Conservation (phyloP, 2,113 vertebrate genomes). For the Oncorhynchus clarkii region DNA sequence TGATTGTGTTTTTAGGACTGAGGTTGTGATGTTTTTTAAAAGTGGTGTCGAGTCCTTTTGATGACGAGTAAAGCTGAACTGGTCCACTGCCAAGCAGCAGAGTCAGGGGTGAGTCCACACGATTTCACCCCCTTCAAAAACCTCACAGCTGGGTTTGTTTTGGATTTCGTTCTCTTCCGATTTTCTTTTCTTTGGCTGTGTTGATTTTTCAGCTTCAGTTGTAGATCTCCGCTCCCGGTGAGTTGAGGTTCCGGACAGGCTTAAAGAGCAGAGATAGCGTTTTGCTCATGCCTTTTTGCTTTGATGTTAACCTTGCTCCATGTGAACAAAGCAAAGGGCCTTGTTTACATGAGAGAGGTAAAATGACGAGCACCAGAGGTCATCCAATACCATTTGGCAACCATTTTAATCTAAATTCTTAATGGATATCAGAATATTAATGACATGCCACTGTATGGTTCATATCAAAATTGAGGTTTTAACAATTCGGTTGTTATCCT, state of each 20-base stretch:
- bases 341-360: slow-evolving; percentile 57
- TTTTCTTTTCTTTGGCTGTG: slow-evolving; percentile 38
- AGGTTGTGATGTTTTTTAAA: slow-evolving; percentile 78
- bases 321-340: slow-evolving; percentile 54
- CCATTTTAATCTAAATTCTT: slow-evolving; percentile 61
- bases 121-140: slow-evolving; percentile 68
- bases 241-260: slow-evolving; percentile 59
- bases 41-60: slow-evolving; percentile 73
- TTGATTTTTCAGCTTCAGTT: slow-evolving; percentile 54
- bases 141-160: slow-evolving; percentile 66
- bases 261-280: slow-evolving; percentile 39
- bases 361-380: slow-evolving; percentile 62
- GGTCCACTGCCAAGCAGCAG: slow-evolving; percentile 75
- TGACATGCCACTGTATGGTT: slow-evolving; percentile 66
- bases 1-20: slow-evolving; percentile 76
- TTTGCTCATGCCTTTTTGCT: slow-evolving; percentile 11
- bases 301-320: slow-evolving; percentile 60
- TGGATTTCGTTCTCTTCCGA: slow-evolving; percentile 29
- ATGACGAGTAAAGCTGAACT: slow-evolving; percentile 71
- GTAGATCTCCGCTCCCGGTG: slow-evolving; percentile 65
- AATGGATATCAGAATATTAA: slow-evolving; percentile 48
- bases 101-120: slow-evolving; percentile 63
- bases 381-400: slow-evolving; percentile 57
- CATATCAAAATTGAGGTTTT: slow-evolving; percentile 62
- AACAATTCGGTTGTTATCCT: slow-evolving; percentile 67